phyloP scores from a whole-genome alignment of 2,888 invertebrate genomes.

The Asteroscopus sphinx region DNA sequence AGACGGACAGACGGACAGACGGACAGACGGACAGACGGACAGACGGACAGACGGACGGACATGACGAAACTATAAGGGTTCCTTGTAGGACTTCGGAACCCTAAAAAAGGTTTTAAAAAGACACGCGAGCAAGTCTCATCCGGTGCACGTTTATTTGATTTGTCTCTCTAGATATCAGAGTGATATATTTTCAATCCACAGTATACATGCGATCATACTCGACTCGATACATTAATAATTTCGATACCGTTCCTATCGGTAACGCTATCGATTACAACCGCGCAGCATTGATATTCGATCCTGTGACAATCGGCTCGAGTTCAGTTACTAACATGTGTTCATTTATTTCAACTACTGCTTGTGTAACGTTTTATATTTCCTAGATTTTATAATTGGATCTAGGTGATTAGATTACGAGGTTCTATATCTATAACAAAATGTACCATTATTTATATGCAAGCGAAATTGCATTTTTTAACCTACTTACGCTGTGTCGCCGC shows the following conservation, averaged over 20 bases:
- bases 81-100: no score
- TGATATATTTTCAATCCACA: constrained; percentile 4
- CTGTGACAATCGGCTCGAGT: constrained; percentile 57
- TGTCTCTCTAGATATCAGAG: background rate
- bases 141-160: background rate
- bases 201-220: constrained; percentile 34
- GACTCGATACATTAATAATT: constrained; percentile 41
- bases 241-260: constrained; percentile 57
- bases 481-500: background rate
- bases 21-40: no score
- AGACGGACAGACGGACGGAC: no score
- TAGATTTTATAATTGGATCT: constrained; percentile 43
- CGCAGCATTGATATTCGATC: constrained; percentile 63
- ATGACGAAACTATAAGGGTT: no score
- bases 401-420: constrained; percentile 37
- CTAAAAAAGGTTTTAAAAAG: no score
- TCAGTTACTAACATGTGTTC: constrained; percentile 57
- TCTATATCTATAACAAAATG: constrained; percentile 5
- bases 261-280: constrained; percentile 59
- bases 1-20: no score
- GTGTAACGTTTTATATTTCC: constrained; percentile 35
- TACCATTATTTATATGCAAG: constrained; percentile 15
- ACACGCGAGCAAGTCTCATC: no score
- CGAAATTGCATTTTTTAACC: constrained; percentile 29
- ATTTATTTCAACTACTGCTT: constrained; percentile 41